These are phyloP conservation scores for Lasioglossum lativentre DNA, from an alignment of 2,888 invertebrate genomes.

Conservation along the genomic window DNA sequence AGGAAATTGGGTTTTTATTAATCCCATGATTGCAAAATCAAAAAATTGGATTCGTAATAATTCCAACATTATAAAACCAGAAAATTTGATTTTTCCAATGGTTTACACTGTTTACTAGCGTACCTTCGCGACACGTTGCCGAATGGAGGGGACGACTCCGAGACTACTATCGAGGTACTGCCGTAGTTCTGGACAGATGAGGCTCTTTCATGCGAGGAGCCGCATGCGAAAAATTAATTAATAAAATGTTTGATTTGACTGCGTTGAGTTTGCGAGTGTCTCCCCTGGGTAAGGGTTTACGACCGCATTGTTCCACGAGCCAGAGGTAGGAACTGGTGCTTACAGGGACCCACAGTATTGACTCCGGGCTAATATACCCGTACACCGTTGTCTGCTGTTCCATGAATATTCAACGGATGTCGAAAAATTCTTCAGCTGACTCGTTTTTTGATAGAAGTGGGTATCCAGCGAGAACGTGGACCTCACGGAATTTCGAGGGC, in stretches of 20 bases:
- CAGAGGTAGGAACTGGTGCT: background rate
- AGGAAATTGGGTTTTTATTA: too few relatives aligned
- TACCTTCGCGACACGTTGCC: background rate
- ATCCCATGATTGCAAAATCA: too few relatives aligned
- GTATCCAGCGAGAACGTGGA: background rate
- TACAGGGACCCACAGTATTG: slow-evolving; percentile 1
- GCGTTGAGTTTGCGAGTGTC: background rate
- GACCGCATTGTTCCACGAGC: slow-evolving; percentile 1
- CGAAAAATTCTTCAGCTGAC: background rate
- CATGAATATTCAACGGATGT: background rate
- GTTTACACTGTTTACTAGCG: background rate
- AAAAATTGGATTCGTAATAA: too few relatives aligned
- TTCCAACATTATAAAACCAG: too few relatives aligned
- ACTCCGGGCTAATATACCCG: background rate
- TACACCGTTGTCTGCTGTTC: background rate
- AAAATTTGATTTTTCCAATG: too few relatives aligned
- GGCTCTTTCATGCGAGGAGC: background rate
- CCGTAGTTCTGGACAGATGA: background rate
- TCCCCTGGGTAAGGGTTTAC: background rate
- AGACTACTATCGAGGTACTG: background rate
- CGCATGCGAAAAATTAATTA: slow-evolving; percentile 2
- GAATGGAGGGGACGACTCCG: background rate
- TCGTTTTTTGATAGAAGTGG: background rate
- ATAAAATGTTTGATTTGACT: slow-evolving; percentile 6
- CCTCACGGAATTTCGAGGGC: background rate